A percentile compares a stretch with the other conserved stretches of the same genome.
phyloP scores from a whole-genome alignment of 1,140 invertebrate species.

The Whitmania pigra region DNA sequence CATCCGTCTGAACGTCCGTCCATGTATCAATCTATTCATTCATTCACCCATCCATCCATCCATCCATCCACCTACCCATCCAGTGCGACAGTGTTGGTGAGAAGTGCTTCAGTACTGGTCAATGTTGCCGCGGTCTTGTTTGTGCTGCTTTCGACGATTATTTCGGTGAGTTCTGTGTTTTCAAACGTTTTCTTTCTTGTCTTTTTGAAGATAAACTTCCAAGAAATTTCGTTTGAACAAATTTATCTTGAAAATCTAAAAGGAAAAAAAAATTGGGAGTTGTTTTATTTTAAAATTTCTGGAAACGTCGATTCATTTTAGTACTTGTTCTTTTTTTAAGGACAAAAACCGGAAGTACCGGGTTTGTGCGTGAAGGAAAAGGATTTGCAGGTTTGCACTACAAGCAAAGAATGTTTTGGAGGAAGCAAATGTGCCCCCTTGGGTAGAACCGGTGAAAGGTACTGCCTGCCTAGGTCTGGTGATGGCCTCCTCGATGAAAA shows the following conservation, averaged over 20 bases:
- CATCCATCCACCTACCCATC: too few species aligned
- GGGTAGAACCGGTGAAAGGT: constrained; percentile 19
- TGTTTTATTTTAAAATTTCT: not conserved
- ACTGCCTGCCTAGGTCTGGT: constrained; percentile 17
- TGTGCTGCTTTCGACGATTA: constrained; percentile 15
- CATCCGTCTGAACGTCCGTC: not conserved
- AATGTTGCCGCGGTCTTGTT: constrained; percentile 8
- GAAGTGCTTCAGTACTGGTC: constrained; percentile 15
- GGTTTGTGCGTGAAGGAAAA: constrained; percentile 24
- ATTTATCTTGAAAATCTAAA: constrained; percentile 2
- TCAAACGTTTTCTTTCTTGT: not conserved
- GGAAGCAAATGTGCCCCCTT: constrained; percentile 16
- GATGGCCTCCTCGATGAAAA: constrained; percentile 1
- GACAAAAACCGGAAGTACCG: constrained; percentile 20
- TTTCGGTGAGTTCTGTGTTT: constrained; percentile 1
- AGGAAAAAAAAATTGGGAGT: not conserved
- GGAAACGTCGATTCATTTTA: not conserved
- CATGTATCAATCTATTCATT: not conserved
- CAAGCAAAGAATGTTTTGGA: constrained; percentile 14
- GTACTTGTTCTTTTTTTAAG: constrained; percentile 4
- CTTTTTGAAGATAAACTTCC: constrained; percentile 1
- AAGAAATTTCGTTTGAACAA: not conserved
- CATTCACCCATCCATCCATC: not conserved
- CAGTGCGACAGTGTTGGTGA: constrained; percentile 8
- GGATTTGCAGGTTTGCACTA: constrained; percentile 16